These are phyloP conservation scores for Phanerotoma sp. DNA, from an alignment of 2,888 invertebrate species.

Conservation along the genomic window DNA sequence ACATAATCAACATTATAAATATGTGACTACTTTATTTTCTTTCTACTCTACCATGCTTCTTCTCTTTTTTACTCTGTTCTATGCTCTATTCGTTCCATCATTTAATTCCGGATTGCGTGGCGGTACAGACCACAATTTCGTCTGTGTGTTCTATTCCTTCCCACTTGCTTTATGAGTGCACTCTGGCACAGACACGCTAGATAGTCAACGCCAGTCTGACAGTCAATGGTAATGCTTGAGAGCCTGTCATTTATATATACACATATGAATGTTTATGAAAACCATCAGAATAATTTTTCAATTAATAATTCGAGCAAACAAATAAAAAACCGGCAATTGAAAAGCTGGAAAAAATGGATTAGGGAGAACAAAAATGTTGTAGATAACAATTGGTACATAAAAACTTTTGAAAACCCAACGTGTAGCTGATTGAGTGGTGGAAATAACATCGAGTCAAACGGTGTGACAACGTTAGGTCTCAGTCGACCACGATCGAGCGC, in stretches of 20 bases:
- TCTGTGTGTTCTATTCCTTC: constrained; percentile 9
- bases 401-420: neutral
- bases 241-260: constrained; percentile 5
- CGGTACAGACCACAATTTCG: neutral
- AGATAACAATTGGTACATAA: neutral
- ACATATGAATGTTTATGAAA: neutral
- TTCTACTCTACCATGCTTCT: neutral
- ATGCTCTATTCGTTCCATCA: neutral
- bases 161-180: constrained; percentile 27
- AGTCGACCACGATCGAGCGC: constrained; percentile 16
- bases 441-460: constrained; percentile 4
- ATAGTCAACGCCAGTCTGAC: constrained; percentile 38
- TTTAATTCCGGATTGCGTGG: neutral
- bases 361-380: neutral
- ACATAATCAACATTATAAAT: constrained; percentile 6
- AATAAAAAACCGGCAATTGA: too few species aligned
- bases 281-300: neutral
- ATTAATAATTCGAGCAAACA: too few species aligned
- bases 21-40: neutral
- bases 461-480: constrained; percentile 5
- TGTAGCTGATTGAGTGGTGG: constrained; percentile 5
- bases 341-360: neutral
- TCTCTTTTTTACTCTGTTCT: neutral
- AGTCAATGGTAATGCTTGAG: constrained; percentile 32
- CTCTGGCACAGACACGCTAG: constrained; percentile 32